These are phyloP conservation scores for Sylvilagus floridanus DNA, from an alignment of 2,797 vertebrate genomes.

Conservation along the genomic window DNA sequence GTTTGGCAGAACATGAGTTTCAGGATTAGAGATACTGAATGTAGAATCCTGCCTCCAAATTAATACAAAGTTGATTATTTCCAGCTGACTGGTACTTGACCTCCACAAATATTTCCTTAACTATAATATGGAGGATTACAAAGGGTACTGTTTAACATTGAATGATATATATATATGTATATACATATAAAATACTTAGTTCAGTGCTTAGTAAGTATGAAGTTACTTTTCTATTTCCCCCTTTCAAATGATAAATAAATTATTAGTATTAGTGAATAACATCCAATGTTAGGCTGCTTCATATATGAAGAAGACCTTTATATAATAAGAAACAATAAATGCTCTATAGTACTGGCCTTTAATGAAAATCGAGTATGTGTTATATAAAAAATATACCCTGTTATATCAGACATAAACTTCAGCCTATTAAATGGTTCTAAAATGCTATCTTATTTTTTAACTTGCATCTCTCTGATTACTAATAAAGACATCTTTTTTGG, in stretches of 20 bases:
- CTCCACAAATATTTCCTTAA: not conserved
- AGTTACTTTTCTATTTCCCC: slow-evolving; percentile 27
- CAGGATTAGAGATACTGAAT: not conserved
- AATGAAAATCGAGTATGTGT: not conserved
- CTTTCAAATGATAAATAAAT: not conserved
- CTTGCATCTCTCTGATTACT: not conserved
- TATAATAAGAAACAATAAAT: not conserved
- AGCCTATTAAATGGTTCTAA: not conserved
- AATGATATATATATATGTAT: not conserved
- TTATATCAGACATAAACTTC: not conserved
- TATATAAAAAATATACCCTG: not conserved
- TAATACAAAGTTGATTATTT: not conserved
- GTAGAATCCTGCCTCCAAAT: not conserved
- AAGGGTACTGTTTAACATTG: not conserved
- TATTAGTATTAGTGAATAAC: slow-evolving; percentile 14
- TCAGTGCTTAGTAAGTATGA: not conserved
- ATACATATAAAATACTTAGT: not conserved
- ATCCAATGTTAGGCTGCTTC: not conserved
- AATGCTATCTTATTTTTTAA: not conserved
- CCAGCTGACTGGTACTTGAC: not conserved
- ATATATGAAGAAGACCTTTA: not conserved
- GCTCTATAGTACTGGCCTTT: not conserved
- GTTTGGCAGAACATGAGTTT: not conserved
- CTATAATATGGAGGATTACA: not conserved
- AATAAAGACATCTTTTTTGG: not conserved